Evolutionary conservation across 2,113 vertebrate genomes (phyloP), one percentile per base, ranked within the genome.

Genomic region (Corythoichthys intestinalis): DNA sequence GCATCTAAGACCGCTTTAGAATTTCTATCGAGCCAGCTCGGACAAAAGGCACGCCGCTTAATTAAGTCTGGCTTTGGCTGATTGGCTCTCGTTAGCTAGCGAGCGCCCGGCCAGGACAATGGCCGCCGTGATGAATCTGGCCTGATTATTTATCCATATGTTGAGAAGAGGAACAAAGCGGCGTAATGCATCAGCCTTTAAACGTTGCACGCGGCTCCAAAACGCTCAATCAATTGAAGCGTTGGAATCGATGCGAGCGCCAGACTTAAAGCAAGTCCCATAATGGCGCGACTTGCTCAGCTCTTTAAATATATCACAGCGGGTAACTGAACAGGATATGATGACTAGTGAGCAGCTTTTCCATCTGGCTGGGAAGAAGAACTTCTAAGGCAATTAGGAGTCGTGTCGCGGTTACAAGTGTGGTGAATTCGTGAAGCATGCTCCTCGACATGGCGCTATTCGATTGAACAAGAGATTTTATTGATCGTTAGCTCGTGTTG

Each of bases 301-400:
- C 53, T 66, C 62, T 63, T 80, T 75, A 87, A 90, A 90, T 83
- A 75, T 89, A 90, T 90, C 76, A 82, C 85, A 70, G 79, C 73
- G 77, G 67, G 66, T 90, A 90, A 91, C 88, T 89, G 84, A 90
- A 85, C 54, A 88, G 85, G 74, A 60, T 74, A 83, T 88, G 89
- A 90, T 86, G 85, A 91, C 91, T 86, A 85, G 87, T 79, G 77
- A 70, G 28, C 66, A 75, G 80, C 61, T 83, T 84, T 86, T 92
- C 85, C 89, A 86, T 88, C 90, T 90, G 77, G 76, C 78, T 75
- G 74, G 77, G 73, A 83, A 83, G 83, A 77, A 82, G 75, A 49
- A 62, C 65, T 73, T 73, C 76, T 76, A 8, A 65, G 66, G 65
- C 65, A 58, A 65, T 76, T 65, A 58, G 66, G 47, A 61, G 64